Evolutionary conservation across 2,888 invertebrate genomes (phyloP).

Genomic region (Lasioglossum leucozonium): DNA sequence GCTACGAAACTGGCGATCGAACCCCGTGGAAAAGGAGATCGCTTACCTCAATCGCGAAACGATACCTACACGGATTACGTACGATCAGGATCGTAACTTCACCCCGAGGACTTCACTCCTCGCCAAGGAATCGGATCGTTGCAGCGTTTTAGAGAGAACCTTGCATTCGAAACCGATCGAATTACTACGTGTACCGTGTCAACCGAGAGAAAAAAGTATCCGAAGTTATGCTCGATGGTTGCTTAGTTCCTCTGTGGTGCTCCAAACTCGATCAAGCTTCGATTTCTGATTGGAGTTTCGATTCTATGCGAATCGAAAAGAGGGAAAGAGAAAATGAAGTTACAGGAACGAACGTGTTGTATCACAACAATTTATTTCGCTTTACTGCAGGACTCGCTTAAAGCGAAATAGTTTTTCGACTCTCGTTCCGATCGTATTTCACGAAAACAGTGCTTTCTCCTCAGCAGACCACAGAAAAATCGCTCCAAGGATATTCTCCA

Average conservation of each 20-base stretch:
- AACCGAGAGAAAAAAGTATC: slow-evolving; percentile 3
- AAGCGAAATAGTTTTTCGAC: too few species aligned
- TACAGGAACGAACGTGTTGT: too few species aligned
- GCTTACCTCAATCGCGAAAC: slow-evolving; percentile 61
- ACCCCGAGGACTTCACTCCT: slow-evolving; percentile 71
- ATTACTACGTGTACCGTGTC: slow-evolving; percentile 42
- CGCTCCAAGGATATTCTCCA: too few species aligned
- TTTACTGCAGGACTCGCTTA: too few species aligned
- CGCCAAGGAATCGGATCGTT: slow-evolving; percentile 59
- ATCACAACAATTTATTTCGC: too few species aligned
- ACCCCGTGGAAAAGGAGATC: slow-evolving; percentile 42
- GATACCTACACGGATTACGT: slow-evolving; percentile 67
- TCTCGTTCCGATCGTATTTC: too few species aligned
- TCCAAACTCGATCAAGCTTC: background rate
- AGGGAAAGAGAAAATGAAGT: too few species aligned
- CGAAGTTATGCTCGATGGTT: slow-evolving; percentile 18
- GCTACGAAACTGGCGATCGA: slow-evolving; percentile 52
- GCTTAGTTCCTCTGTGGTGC: background rate
- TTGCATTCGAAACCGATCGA: slow-evolving; percentile 53
- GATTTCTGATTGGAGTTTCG: background rate
- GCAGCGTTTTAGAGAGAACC: slow-evolving; percentile 20
- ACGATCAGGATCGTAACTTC: slow-evolving; percentile 67
- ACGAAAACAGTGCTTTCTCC: too few species aligned
- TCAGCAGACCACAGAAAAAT: too few species aligned
- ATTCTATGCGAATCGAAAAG: too few species aligned